Conservation (phyloP, 1,140 invertebrate genomes). For the Drosophila pallidifrons region DNA sequence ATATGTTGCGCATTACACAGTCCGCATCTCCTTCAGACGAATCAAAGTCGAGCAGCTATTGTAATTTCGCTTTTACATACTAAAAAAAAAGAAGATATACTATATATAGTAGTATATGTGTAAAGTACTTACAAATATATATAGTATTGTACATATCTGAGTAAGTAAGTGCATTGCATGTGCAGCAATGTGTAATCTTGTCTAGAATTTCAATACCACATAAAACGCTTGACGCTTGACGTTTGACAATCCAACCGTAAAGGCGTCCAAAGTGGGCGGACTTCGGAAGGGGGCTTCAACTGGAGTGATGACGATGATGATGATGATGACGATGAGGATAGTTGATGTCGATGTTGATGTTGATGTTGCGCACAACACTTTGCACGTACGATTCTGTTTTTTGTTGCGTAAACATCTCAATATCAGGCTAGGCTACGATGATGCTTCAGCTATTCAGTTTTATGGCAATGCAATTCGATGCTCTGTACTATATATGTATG, state of each 20-base stretch:
- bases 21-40: not conserved
- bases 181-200: slow-evolving; percentile 69
- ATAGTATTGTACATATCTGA: not conserved
- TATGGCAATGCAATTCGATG: slow-evolving; percentile 26
- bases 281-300: not conserved
- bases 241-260: slow-evolving; percentile 60
- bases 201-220: slow-evolving; percentile 79
- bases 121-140: not conserved
- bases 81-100: not conserved
- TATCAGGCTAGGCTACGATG: slow-evolving; percentile 22
- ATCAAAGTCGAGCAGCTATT: not conserved
- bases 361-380: slow-evolving; percentile 28
- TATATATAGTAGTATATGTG: not conserved
- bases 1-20: not conserved
- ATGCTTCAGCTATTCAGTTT: slow-evolving; percentile 2
- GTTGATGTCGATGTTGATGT: not conserved
- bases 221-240: slow-evolving; percentile 55
- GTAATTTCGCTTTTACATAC: not conserved
- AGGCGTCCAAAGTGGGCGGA: slow-evolving; percentile 34
- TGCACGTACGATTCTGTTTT: not conserved
- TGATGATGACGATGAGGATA: not conserved
- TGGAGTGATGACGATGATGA: not conserved
- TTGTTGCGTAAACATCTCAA: slow-evolving; percentile 39
- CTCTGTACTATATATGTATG: slow-evolving; percentile 22
- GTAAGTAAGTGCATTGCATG: slow-evolving; percentile 38